Evolutionary conservation across 1,140 invertebrate species (phyloP).

Genomic region (Streblospio benedicti): DNA sequence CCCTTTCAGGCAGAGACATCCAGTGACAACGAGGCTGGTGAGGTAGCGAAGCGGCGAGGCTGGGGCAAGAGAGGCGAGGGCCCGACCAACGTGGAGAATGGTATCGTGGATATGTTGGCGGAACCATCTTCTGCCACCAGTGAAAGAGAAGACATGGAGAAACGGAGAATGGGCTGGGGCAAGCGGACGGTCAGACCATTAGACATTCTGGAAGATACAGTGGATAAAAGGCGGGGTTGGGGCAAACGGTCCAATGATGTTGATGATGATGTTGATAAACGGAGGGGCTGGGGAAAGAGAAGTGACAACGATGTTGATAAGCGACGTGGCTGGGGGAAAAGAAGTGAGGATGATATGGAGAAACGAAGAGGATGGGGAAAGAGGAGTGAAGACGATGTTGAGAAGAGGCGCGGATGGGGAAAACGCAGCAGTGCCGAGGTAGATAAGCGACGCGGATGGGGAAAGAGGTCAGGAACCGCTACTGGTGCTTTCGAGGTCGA

Average conservation of each 20-base stretch:
- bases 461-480: neutral
- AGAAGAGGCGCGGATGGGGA: neutral
- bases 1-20: too few species aligned
- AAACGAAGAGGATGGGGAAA: neutral
- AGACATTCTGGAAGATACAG: neutral
- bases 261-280: neutral
- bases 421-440: neutral
- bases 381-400: neutral
- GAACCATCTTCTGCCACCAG: too few species aligned
- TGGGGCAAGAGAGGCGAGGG: slow-evolving; percentile 3
- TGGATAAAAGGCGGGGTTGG: slow-evolving; percentile 8
- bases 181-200: neutral
- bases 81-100: neutral
- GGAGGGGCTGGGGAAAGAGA: slow-evolving; percentile 7
- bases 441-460: slow-evolving; percentile 8
- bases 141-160: slow-evolving; percentile 2
- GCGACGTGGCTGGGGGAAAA: slow-evolving; percentile 5
- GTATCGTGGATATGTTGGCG: neutral
- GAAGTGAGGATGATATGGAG: neutral
- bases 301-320: neutral
- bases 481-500: neutral
- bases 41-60: slow-evolving; percentile 6
- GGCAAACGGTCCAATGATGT: neutral
- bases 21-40: neutral
- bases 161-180: slow-evolving; percentile 6